Evolutionary conservation across 2,113 vertebrate genomes (phyloP).

Genomic region (Coracopsis vasa): DNA sequence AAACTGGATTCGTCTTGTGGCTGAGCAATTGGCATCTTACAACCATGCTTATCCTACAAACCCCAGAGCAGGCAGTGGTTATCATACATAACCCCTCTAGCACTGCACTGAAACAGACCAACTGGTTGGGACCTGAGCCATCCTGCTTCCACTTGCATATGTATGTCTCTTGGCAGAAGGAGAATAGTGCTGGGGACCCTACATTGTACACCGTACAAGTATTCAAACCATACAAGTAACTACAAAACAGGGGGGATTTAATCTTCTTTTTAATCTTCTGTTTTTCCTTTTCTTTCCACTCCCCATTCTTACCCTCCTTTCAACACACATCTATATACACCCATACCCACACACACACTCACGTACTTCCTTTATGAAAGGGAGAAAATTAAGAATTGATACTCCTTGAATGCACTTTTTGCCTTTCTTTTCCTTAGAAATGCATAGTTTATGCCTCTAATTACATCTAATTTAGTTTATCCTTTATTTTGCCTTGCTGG

Average conservation of each 20-base stretch:
- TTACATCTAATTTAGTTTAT: background rate
- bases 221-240: background rate
- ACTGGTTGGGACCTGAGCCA: background rate
- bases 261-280: background rate
- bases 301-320: background rate
- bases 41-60: background rate
- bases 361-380: background rate
- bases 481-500: background rate
- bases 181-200: background rate
- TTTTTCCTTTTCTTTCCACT: background rate
- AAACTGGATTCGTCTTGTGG: background rate
- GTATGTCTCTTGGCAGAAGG: background rate
- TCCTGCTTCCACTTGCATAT: background rate
- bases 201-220: background rate
- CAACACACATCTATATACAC: background rate
- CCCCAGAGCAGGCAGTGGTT: rapidly evolving
- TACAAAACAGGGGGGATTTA: background rate
- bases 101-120: background rate
- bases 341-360: background rate
- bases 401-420: background rate
- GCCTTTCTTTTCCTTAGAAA: background rate
- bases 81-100: rapidly evolving
- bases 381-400: background rate
- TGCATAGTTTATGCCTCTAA: background rate
- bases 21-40: background rate